phyloP scores from a whole-genome alignment of 2,888 invertebrate species.

The Noctua pronuba region DNA sequence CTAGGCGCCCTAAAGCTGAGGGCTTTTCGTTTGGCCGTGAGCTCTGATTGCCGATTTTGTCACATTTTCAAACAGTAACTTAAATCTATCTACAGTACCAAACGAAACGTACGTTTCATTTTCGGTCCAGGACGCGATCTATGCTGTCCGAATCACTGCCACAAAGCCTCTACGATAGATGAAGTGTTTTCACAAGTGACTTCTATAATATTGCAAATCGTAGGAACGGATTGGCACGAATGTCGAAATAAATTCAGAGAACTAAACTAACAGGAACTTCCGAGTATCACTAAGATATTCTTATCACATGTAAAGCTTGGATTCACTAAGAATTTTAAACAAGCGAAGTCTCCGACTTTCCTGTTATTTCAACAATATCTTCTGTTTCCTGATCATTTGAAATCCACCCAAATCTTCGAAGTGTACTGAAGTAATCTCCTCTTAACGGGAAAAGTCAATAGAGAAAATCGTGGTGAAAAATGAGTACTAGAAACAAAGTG shows the following conservation, averaged over 20 bases:
- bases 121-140: background rate
- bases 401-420: conserved; percentile 12
- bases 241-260: background rate
- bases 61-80: background rate
- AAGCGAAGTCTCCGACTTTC: conserved; percentile 26
- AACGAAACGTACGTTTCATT: no score
- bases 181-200: background rate
- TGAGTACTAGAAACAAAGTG: conserved; percentile 1
- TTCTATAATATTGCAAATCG: background rate
- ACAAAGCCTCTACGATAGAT: background rate
- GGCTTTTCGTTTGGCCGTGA: background rate
- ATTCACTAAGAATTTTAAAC: conserved; percentile 33
- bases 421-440: conserved; percentile 2
- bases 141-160: background rate
- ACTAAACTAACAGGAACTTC: conserved; percentile 13
- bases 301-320: background rate
- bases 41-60: background rate
- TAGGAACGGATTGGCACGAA: background rate
- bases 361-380: conserved; percentile 26
- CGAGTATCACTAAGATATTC: conserved; percentile 12
- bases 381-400: conserved; percentile 16
- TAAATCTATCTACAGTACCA: no score
- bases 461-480: conserved; percentile 24
- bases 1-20: background rate
- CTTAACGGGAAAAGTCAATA: background rate